phyloP scores from a whole-genome alignment of 2,797 vertebrate genomes.

The Lutjanus campechanus region DNA sequence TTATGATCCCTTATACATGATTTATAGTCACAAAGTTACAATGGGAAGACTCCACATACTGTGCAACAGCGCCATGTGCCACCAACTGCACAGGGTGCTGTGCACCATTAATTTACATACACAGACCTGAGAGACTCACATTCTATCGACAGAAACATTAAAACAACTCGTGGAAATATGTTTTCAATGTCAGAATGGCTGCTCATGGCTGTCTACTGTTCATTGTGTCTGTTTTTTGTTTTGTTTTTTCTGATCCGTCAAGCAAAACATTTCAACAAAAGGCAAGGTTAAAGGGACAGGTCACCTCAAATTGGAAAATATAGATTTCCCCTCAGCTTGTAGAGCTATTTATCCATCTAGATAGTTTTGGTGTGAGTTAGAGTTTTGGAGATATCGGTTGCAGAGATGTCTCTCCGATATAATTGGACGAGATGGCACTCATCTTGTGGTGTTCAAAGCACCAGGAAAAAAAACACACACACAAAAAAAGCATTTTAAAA shows the following conservation, averaged over 20 bases:
- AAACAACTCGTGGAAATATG: neutral
- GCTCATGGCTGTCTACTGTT: neutral
- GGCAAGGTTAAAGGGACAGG: too few species aligned
- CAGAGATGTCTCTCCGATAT: too few species aligned
- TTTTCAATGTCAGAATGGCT: neutral
- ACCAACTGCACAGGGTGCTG: neutral
- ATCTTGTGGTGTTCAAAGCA: too few species aligned
- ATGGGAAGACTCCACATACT: neutral
- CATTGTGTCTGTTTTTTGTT: neutral
- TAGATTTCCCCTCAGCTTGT: too few species aligned
- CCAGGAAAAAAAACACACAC: too few species aligned
- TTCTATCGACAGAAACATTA: neutral
- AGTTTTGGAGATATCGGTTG: too few species aligned
- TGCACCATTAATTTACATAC: neutral
- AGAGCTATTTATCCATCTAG: too few species aligned
- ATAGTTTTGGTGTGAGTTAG: too few species aligned
- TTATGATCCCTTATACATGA: neutral
- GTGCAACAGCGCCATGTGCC: too few species aligned
- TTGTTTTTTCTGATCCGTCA: neutral
- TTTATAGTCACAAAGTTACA: neutral
- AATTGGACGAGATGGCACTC: too few species aligned
- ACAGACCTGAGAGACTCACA: neutral
- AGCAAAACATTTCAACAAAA: neutral
- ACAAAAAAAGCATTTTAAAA: too few species aligned
- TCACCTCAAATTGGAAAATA: too few species aligned